phyloP scores from a whole-genome alignment of 2,888 invertebrate genomes.

The Pseudoips prasinana region DNA sequence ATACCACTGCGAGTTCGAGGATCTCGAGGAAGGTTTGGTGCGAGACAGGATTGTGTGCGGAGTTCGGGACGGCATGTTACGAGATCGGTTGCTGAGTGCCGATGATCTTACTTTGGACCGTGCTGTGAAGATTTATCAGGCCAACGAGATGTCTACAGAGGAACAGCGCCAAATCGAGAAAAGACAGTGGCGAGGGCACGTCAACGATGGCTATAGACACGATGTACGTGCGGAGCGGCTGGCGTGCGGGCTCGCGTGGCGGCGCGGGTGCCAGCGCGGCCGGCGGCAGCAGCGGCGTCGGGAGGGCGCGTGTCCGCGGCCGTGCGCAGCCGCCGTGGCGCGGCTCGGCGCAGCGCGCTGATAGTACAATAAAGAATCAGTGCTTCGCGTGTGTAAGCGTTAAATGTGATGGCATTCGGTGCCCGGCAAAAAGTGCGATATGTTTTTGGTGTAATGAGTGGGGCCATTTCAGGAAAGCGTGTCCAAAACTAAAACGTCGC shows the following conservation, averaged over 20 bases:
- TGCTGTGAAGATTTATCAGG: conserved; percentile 16
- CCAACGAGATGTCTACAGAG: conserved; percentile 13
- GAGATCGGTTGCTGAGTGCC: conserved; percentile 12
- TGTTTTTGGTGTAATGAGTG: background rate
- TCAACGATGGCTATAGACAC: background rate
- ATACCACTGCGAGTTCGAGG: conserved; percentile 13
- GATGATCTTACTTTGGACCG: conserved; percentile 13
- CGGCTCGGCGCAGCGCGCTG: no score
- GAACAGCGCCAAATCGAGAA: background rate
- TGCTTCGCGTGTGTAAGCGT: background rate
- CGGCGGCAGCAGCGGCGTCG: background rate
- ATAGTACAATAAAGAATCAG: no score
- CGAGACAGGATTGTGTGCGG: conserved; percentile 20
- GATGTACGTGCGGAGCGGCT: background rate
- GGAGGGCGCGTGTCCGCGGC: background rate
- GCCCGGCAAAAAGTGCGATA: background rate
- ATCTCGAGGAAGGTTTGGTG: conserved; percentile 12
- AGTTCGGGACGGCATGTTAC: conserved; percentile 1
- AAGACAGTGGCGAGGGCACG: background rate
- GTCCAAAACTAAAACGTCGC: background rate
- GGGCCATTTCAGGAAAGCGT: background rate
- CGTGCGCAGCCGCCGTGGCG: no score
- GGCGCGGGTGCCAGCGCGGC: background rate
- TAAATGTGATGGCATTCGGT: background rate
- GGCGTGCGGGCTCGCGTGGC: background rate